Percentiles rank a stretch among this genome's conserved stretches.
Conservation (phyloP, 2,797 vertebrate genomes). For the Otus scops region DNA sequence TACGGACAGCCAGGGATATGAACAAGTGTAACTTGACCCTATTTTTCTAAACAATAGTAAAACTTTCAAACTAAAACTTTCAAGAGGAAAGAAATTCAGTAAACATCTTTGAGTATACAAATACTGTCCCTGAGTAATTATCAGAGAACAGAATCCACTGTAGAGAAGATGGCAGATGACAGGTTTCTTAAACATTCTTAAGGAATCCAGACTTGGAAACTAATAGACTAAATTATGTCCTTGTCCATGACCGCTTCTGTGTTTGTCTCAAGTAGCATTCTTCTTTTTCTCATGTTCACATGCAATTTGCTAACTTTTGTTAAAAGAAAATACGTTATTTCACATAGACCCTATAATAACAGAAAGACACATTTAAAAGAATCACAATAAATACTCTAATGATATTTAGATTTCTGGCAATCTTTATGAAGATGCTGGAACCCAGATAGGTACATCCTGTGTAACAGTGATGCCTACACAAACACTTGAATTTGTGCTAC, state of each 20-base stretch:
- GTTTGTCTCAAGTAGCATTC: not conserved
- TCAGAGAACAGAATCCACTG: not conserved
- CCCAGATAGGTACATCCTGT: not conserved
- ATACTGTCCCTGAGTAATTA: not conserved
- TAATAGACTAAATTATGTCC: not conserved
- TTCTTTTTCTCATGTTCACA: not conserved
- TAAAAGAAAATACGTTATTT: not conserved
- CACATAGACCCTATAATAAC: not conserved
- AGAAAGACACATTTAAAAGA: not conserved
- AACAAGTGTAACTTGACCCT: not conserved
- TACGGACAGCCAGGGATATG: not conserved
- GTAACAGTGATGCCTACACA: not conserved
- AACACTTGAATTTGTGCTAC: not conserved
- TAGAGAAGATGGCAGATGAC: not conserved
- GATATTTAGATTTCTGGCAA: not conserved
- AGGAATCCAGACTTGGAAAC: not conserved
- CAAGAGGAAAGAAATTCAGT: not conserved
- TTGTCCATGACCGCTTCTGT: not conserved
- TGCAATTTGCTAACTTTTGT: not conserved
- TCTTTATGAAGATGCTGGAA: not conserved
- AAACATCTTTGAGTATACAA: not conserved
- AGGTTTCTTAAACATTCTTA: not conserved
- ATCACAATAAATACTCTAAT: not conserved
- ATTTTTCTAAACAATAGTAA: not conserved
- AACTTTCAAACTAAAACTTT: not conserved